A percentile compares a stretch with the other conserved stretches of the same genome.
phyloP scores from a whole-genome alignment of 2,888 invertebrate species.

The Byasa hedistus region DNA sequence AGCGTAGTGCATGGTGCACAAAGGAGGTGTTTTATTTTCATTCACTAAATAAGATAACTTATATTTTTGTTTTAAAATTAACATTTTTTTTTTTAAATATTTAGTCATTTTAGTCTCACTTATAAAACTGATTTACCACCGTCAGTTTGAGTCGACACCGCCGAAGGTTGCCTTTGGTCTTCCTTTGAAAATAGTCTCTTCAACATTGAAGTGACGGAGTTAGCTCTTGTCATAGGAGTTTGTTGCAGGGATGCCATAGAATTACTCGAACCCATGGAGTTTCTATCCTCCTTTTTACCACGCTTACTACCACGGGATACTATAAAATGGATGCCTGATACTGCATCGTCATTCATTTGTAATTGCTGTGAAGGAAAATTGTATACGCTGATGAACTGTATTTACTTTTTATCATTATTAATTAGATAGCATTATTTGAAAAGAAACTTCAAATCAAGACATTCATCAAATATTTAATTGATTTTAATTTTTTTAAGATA shows the following conservation, averaged over 20 bases:
- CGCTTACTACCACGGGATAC: conserved; percentile 78
- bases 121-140: conserved; percentile 57
- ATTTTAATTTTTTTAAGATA: too few species aligned
- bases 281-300: conserved; percentile 66
- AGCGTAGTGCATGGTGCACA: too few species aligned
- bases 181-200: conserved; percentile 89
- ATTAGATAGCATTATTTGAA: background rate
- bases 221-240: conserved; percentile 84
- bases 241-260: conserved; percentile 81
- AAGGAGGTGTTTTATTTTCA: too few species aligned
- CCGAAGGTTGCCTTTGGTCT: conserved; percentile 69
- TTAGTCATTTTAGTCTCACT: background rate
- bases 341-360: conserved; percentile 84
- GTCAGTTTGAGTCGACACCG: conserved; percentile 64
- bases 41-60: too few species aligned
- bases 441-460: background rate
- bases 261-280: conserved; percentile 72
- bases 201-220: conserved; percentile 88
- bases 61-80: too few species aligned
- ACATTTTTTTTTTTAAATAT: too few species aligned
- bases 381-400: background rate
- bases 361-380: conserved; percentile 56
- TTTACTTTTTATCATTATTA: background rate
- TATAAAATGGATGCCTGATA: conserved; percentile 87
- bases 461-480: too few species aligned